Percentiles rank a stretch among this genome's conserved stretches.
These are phyloP conservation scores for Dunckerocampus dactyliophorus DNA, from an alignment of 2,113 vertebrate genomes.

Conservation along the genomic window DNA sequence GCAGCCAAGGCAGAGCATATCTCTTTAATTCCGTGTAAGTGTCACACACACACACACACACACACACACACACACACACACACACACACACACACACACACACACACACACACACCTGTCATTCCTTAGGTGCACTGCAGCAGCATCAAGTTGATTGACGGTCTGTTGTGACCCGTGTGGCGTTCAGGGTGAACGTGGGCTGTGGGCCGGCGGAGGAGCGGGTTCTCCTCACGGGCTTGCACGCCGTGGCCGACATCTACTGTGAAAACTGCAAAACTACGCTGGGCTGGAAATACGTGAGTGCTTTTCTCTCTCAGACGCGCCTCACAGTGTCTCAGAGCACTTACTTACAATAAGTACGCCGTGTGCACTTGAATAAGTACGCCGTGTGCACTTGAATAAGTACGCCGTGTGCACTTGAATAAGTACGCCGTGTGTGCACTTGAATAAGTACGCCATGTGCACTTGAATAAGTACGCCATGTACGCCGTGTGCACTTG, in stretches of 20 bases:
- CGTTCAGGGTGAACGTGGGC: constrained; percentile 91
- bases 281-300: constrained; percentile 99
- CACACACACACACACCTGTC: no score
- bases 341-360: no score
- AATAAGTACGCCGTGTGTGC: no score
- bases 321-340: no score
- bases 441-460: no score
- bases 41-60: constrained; percentile 14
- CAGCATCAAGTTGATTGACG: neutral
- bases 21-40: constrained; percentile 99
- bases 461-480: no score
- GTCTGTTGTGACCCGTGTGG: constrained; percentile 3
- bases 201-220: constrained; percentile 97
- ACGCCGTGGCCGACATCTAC: constrained; percentile 98
- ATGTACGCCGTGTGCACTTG: no score
- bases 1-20: constrained; percentile 97
- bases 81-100: neutral
- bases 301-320: constrained; percentile 41
- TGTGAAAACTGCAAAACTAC: constrained; percentile 99
- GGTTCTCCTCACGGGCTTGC: constrained; percentile 95
- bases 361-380: no score
- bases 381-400: no score
- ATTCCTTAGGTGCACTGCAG: no score
- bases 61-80: no score
- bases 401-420: no score